Conservation (phyloP, 2,113 vertebrate genomes). For the Rallus limicola region DNA sequence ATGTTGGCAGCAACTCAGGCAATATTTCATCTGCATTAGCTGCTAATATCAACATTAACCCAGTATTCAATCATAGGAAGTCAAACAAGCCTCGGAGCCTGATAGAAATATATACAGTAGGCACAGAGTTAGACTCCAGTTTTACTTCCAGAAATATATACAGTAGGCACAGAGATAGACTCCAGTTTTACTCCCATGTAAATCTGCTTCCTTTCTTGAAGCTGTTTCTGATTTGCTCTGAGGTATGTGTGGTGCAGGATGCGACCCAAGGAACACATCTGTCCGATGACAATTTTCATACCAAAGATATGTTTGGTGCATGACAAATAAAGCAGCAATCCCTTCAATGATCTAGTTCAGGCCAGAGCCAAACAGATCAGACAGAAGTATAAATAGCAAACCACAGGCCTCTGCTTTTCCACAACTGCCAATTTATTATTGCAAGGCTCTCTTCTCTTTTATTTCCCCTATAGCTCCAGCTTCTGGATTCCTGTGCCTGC, state of each 20-base stretch:
- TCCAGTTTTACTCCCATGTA: background rate
- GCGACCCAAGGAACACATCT: constrained; percentile 22
- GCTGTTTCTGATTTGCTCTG: background rate
- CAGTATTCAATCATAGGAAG: background rate
- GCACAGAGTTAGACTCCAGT: background rate
- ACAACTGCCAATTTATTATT: constrained; percentile 26
- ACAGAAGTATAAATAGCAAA: constrained; percentile 2
- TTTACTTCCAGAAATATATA: background rate
- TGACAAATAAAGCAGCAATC: constrained; percentile 5
- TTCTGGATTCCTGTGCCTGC: background rate
- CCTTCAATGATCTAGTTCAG: constrained; percentile 5
- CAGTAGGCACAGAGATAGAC: background rate
- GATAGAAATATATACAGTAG: background rate
- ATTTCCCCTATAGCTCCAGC: background rate
- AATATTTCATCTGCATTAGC: background rate
- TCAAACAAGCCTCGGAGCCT: background rate
- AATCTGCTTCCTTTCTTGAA: background rate
- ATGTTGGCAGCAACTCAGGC: background rate
- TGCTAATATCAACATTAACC: background rate
- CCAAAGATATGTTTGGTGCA: constrained; percentile 13
- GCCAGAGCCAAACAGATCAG: constrained; percentile 27
- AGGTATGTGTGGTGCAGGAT: constrained; percentile 1
- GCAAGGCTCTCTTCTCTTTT: background rate
- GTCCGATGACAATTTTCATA: background rate
- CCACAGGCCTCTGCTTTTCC: background rate